Base-by-base conservation (phyloP, 1,140 invertebrate species). In the Pseudomyrmex sp. region DNA sequence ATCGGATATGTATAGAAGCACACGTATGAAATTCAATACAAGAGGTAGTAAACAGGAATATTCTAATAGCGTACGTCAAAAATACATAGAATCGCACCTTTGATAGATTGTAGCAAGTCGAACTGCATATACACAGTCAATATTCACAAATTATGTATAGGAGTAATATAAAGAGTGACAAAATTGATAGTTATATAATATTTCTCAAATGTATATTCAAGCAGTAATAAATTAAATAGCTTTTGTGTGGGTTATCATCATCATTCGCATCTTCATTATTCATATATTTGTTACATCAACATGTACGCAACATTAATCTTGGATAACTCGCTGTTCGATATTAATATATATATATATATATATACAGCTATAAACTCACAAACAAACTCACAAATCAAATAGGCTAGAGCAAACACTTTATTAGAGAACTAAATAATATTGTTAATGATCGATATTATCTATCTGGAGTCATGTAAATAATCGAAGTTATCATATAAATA, bases 11-110 rank as follows among this genome's bases (percentile, higher is more conserved):
- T 1, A 35, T 50, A 8, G 44, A 63, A n/a, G 62, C 13, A 2
- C 15, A 65, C 15, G 18, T 65, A 52, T 65, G 61, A 76, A 76
- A 76, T 35, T 76, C 12, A 65, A 52, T 76, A 65, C 1, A 65
- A 65, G 12, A 1, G 10, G 50, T 8, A 52, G 63, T 63, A 75
- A 50, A 63, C 10, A 4, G 35, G 5, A 18, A 9, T 63, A 62
- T 63, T 4, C n/a, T 75, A 63, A 75, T 35, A 63, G 10, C 10
- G 50, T 35, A n/a, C 20, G 44, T 9, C 35, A 7, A 35, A 23
- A n/a, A 8, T 50, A 10, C 52, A 10, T 44, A 72, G 52, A 56
- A 2, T 23, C 5, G 9, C 10, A 3, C 8, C 10, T 50, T 75
- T 35, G 61, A 75, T 63, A 20, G 62, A 62, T 7, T 63, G 15